Evolutionary conservation across 2,113 vertebrate species (phyloP), one percentile per base, ranked within the genome.

Genomic region (Apteryx mantelli): DNA sequence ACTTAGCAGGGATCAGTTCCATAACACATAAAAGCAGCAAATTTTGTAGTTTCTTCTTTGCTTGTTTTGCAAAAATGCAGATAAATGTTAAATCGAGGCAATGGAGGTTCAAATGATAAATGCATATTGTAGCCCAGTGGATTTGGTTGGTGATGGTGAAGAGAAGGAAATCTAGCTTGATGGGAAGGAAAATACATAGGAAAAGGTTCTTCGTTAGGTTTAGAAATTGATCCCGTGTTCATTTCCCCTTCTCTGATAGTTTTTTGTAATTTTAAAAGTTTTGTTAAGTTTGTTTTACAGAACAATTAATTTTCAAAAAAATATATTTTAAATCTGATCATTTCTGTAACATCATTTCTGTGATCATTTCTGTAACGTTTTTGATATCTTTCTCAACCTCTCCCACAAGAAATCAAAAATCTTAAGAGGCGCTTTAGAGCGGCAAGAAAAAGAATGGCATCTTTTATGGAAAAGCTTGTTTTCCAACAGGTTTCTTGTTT

Each of bases 381-480:
- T 44, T 11, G 42, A 9, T 50, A 18, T 21, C 16, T 21, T n/a
- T 14, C 53, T 12, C 53, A 28, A 26, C 14, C 1, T 0, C 1
- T 5, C 4, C 13, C 5, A 2, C 3, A 9, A 25, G 25, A 76
- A 71, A 73, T 4, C 5, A 7, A 68, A 93, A 86, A 53, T 73
- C 18, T 7, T 34, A 32, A 64, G 38, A 25, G 12, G 2, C 48
- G 7, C 32, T 73, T 69, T 38, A 12, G 52, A 18, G 44, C 7
- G 17, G 5, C 4, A 22, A n/a, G 9, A 30, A 22, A 26, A 46
- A 40, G 7, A 75, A 58, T 32, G 3, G 2, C 5, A 18, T 30
- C 28, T 42, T 28, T 50, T 50, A 34, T 53, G 63, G 7, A 42
- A 90, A 77, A 60, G 3, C 2, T n/a, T 73, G 38, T 18, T 83